These are phyloP conservation scores for Phoeniculus purpureus DNA, from an alignment of 2,797 vertebrate genomes.

Conservation along the genomic window DNA sequence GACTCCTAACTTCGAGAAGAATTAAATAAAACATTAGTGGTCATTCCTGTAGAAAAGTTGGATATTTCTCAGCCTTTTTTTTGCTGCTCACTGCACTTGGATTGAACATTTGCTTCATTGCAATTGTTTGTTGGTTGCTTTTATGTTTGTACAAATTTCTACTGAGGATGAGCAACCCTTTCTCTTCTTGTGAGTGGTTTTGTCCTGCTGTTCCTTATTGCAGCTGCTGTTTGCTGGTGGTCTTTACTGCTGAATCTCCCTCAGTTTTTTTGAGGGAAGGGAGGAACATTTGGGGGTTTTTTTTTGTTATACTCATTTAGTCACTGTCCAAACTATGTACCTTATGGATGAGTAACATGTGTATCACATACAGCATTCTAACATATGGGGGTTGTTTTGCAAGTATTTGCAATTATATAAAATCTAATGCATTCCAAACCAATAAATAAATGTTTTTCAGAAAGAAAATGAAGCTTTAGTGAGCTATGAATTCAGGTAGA, in stretches of 20 bases:
- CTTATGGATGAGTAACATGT: neutral
- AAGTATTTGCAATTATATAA: neutral
- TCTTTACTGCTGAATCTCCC: neutral
- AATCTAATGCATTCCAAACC: neutral
- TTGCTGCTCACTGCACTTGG: neutral
- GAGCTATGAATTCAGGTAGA: neutral
- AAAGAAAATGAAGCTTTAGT: neutral
- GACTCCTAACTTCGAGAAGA: neutral
- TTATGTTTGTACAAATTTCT: neutral
- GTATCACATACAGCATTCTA: neutral
- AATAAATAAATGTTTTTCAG: neutral
- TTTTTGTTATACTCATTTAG: neutral
- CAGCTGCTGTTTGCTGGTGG: slow-evolving; percentile 53
- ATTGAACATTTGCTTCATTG: neutral
- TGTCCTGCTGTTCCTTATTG: slow-evolving; percentile 24
- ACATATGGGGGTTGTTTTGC: neutral
- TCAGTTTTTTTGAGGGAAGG: neutral
- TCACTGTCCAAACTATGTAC: neutral
- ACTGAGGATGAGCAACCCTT: neutral
- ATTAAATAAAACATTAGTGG: neutral
- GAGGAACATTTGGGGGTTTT: neutral
- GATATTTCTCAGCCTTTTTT: neutral
- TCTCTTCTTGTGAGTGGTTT: neutral
- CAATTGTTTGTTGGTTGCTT: neutral
- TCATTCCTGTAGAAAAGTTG: neutral